phyloP scores from a whole-genome alignment of 2,113 vertebrate species.

The Rhinolophus ferrumequinum region DNA sequence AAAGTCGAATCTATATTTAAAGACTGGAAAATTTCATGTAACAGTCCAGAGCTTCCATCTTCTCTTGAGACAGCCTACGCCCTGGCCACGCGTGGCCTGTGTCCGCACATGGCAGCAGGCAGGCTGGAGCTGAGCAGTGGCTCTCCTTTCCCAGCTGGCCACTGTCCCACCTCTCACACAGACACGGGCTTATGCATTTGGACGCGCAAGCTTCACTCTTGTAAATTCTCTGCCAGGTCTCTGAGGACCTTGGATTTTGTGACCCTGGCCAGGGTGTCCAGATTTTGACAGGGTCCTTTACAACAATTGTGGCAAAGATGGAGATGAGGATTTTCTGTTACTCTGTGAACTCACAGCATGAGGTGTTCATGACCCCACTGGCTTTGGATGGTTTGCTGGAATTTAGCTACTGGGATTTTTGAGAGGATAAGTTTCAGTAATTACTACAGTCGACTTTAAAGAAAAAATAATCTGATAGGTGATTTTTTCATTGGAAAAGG shows the following conservation, averaged over 20 bases:
- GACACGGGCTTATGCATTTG: not conserved
- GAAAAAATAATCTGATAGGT: conserved; percentile 2
- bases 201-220: not conserved
- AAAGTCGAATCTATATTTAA: not conserved
- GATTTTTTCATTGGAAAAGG: conserved; percentile 18
- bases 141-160: not conserved
- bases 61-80: not conserved
- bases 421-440: conserved; percentile 8
- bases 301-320: not conserved
- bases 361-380: not conserved
- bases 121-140: not conserved
- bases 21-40: not conserved
- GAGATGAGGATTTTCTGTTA: not conserved
- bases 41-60: not conserved
- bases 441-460: not conserved
- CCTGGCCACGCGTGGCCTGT: not conserved
- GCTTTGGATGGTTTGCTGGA: not conserved
- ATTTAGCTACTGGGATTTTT: not conserved
- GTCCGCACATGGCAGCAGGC: not conserved
- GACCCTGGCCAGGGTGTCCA: not conserved
- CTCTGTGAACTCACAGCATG: not conserved
- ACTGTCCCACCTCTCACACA: not conserved
- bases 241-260: not conserved
- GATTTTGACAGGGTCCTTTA: not conserved
- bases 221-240: not conserved